Conservation (phyloP, 2,113 vertebrate genomes). For the Tauraco erythrolophus region DNA sequence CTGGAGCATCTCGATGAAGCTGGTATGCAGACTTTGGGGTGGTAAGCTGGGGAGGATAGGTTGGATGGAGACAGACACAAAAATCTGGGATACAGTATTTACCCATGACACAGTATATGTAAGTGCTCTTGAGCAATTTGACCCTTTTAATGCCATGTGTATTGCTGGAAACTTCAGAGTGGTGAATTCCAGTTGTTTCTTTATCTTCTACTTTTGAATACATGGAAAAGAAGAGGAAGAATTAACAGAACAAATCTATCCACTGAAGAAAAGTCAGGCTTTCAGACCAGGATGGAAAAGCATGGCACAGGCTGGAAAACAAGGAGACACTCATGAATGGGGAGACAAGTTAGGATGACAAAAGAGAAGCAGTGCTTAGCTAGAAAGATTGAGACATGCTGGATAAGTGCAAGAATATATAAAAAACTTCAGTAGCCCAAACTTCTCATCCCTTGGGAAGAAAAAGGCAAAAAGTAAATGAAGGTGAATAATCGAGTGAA, state of each 20-base stretch:
- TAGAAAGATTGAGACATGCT: background rate
- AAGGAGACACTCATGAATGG: background rate
- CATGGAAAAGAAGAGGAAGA: background rate
- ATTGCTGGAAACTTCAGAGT: background rate
- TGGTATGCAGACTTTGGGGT: background rate
- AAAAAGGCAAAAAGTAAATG: background rate
- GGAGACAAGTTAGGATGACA: background rate
- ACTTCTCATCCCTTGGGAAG: background rate
- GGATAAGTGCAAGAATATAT: background rate
- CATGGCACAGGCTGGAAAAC: background rate
- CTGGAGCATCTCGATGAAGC: background rate
- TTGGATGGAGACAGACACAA: background rate
- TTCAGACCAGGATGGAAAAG: background rate
- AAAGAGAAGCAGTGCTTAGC: background rate
- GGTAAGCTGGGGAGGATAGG: background rate
- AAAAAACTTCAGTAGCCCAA: background rate
- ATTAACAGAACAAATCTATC: background rate
- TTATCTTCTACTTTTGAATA: background rate
- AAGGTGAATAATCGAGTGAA: background rate
- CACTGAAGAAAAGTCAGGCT: background rate
- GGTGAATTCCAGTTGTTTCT: background rate
- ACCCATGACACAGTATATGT: too few relatives aligned
- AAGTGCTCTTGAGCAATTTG: background rate
- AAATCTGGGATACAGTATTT: background rate
- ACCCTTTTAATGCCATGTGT: background rate